These are phyloP conservation scores for Argyresthia albistria DNA, from an alignment of 2,888 invertebrate genomes.

Conservation along the genomic window DNA sequence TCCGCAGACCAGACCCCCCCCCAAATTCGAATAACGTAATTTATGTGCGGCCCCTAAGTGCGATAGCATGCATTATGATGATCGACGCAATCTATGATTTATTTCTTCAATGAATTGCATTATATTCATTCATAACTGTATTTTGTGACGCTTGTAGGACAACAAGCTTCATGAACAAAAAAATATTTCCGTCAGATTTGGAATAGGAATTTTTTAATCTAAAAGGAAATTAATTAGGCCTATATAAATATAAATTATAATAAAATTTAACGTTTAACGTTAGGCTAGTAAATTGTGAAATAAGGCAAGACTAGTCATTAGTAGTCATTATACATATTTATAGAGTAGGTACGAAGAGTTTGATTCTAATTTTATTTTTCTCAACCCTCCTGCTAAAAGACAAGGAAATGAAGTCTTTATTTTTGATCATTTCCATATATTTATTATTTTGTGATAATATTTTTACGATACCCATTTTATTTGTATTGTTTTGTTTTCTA, in stretches of 20 bases:
- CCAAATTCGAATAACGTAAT: no score
- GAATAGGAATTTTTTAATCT: background rate
- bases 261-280: background rate
- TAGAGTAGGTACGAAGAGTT: constrained; percentile 10
- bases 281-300: background rate
- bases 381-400: constrained; percentile 16
- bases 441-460: no score
- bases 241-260: constrained; percentile 1
- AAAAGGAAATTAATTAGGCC: background rate
- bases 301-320: constrained; percentile 9
- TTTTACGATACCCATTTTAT: no score
- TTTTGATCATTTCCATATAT: constrained; percentile 18
- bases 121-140: constrained; percentile 5
- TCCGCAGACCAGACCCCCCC: no score
- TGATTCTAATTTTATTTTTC: constrained; percentile 10
- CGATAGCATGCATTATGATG: no score
- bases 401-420: constrained; percentile 23
- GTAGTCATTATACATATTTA: constrained; percentile 4
- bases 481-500: no score
- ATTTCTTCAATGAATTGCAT: no score
- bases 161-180: background rate
- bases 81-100: no score
- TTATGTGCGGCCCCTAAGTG: no score
- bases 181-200: constrained; percentile 1
- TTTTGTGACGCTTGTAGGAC: background rate